phyloP scores from a whole-genome alignment of 2,888 invertebrate species.

The Chalcosyrphus nemorum region DNA sequence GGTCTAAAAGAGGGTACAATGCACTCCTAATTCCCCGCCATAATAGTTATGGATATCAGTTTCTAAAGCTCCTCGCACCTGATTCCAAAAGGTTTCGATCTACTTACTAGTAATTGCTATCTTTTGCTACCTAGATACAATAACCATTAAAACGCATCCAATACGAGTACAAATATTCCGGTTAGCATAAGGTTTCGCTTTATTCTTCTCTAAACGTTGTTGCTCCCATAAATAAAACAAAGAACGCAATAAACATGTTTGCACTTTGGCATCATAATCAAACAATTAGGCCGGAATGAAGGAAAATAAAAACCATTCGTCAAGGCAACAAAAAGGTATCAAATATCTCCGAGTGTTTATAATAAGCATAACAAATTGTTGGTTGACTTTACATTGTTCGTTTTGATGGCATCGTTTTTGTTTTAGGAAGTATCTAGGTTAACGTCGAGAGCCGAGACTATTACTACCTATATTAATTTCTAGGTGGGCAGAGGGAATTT shows the following conservation, averaged over 20 bases:
- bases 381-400: background rate
- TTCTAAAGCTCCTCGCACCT: no score
- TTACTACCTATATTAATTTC: background rate
- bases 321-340: conserved; percentile 40
- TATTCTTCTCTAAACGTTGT: background rate
- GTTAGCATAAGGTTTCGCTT: conserved; percentile 20
- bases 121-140: background rate
- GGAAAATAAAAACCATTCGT: conserved; percentile 31
- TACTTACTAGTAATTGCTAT: no score
- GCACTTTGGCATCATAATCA: conserved; percentile 46
- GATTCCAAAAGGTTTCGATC: no score
- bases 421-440: no score
- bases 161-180: background rate
- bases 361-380: conserved; percentile 17
- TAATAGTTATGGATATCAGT: no score
- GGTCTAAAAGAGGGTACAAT: no score
- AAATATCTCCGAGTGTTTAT: conserved; percentile 8
- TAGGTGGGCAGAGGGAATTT: background rate
- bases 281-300: conserved; percentile 61
- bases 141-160: no score
- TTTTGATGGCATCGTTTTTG: no score
- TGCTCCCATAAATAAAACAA: background rate
- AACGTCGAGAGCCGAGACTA: background rate
- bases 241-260: conserved; percentile 28
- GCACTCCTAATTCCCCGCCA: no score